A percentile compares a stretch with the other conserved stretches of the same genome.
Evolutionary conservation across 1,140 invertebrate species (phyloP).

Genomic region (Caerostris extrusa): DNA sequence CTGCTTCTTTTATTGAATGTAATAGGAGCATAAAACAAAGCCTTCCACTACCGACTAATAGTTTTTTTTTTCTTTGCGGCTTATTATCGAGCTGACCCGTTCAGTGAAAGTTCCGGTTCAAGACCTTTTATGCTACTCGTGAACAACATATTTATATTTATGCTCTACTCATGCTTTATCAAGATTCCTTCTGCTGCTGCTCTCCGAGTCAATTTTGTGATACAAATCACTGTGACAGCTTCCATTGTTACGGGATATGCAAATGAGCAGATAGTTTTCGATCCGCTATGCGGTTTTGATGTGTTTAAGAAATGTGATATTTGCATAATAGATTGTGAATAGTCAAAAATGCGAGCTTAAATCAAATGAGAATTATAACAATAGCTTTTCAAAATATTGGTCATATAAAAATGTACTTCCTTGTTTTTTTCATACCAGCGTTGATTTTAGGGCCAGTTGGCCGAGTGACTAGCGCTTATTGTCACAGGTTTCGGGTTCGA

Average conservation of each 20-base stretch:
- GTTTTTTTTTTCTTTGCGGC: constrained; percentile 38
- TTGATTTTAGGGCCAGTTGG: too few relatives aligned
- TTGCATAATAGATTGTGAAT: not conserved
- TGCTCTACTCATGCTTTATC: constrained; percentile 9
- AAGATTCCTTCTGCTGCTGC: constrained; percentile 2
- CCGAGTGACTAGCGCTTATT: too few relatives aligned
- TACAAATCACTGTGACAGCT: constrained; percentile 45
- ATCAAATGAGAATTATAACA: too few relatives aligned
- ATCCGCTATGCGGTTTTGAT: not conserved
- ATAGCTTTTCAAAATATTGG: too few relatives aligned
- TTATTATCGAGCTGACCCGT: constrained; percentile 53
- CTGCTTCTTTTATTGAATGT: not conserved
- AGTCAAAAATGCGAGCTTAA: too few relatives aligned
- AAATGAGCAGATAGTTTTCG: not conserved
- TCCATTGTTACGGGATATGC: not conserved
- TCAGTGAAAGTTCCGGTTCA: constrained; percentile 56
- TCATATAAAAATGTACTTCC: too few relatives aligned
- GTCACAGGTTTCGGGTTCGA: too few relatives aligned
- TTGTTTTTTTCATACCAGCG: too few relatives aligned
- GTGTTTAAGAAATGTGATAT: not conserved
- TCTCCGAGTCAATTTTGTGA: not conserved
- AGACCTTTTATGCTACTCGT: constrained; percentile 42
- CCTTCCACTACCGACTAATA: constrained; percentile 17
- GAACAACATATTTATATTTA: constrained; percentile 43
- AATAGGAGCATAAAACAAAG: constrained; percentile 20